Conservation (phyloP, 2,888 invertebrate genomes). For the Cheilosia variabilis region DNA sequence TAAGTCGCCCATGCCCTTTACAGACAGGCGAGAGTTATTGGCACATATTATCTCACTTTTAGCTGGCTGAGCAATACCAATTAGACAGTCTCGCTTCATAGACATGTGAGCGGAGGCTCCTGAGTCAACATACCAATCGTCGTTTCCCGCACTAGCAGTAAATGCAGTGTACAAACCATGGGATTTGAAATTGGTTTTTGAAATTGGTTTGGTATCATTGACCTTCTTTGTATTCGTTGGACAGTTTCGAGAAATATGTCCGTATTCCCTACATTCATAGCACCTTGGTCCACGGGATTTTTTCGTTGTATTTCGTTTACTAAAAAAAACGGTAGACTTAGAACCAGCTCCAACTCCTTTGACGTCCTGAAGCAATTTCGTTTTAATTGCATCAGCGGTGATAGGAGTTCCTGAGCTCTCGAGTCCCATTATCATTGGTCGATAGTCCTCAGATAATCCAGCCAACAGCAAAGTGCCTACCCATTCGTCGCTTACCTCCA, state of each 20-base stretch:
- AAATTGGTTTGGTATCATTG: no score
- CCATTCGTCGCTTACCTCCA: constrained; percentile 42
- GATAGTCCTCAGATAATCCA: no score
- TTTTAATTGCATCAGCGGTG: no score
- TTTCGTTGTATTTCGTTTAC: background rate
- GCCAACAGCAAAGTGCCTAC: no score
- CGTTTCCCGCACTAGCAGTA: background rate
- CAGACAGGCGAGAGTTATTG: background rate
- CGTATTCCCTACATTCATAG: constrained; percentile 24
- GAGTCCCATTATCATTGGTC: no score
- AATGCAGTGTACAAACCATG: background rate
- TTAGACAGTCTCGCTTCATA: background rate
- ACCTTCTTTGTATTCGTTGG: background rate
- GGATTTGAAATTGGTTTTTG: background rate
- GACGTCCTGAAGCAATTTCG: constrained; percentile 67
- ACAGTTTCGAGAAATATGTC: constrained; percentile 37
- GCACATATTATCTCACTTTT: background rate
- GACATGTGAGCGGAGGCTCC: background rate
- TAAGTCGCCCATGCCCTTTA: background rate
- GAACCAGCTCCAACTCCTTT: background rate
- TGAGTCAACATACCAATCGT: constrained; percentile 5
- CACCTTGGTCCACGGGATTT: constrained; percentile 22
- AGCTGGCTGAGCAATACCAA: background rate
- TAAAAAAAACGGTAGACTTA: background rate
- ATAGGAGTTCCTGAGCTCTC: no score